phyloP scores from a whole-genome alignment of 2,888 invertebrate species.

The Ctena decussata region DNA sequence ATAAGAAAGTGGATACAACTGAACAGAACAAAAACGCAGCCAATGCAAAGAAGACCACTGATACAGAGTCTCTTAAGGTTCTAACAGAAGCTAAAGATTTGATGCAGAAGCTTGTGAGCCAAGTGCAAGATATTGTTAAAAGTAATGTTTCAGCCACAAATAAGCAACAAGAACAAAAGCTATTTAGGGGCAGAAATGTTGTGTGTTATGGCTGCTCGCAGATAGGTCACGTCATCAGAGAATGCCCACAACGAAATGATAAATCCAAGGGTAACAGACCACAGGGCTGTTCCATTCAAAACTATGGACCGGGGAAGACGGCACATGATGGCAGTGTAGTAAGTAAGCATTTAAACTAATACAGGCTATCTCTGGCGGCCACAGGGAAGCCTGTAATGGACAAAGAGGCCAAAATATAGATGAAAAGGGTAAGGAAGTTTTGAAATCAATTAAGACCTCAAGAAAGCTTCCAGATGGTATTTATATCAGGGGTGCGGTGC shows the following conservation, averaged over 20 bases:
- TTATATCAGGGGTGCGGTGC: neutral
- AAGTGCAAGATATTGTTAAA: neutral
- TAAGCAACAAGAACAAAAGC: neutral
- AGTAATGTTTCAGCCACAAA: neutral
- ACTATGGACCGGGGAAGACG: too few species aligned
- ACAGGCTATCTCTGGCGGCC: neutral
- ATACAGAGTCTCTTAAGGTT: neutral
- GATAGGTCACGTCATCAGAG: neutral
- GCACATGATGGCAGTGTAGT: too few species aligned
- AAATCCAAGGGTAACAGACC: too few species aligned
- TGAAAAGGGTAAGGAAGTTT: neutral
- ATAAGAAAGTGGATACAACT: neutral
- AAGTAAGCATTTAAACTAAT: neutral
- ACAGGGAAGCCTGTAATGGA: neutral
- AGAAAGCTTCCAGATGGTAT: neutral
- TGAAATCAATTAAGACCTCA: neutral
- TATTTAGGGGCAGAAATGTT: neutral
- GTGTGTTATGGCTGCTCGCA: neutral
- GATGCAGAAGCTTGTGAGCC: neutral
- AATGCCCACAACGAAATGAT: neutral
- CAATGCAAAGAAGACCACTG: neutral
- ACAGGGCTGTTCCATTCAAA: too few species aligned
- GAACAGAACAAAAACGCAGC: neutral
- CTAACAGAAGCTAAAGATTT: neutral
- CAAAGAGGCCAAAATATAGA: too few species aligned